phyloP scores from a whole-genome alignment of 2,888 invertebrate species.

The Dryococelus australis region DNA sequence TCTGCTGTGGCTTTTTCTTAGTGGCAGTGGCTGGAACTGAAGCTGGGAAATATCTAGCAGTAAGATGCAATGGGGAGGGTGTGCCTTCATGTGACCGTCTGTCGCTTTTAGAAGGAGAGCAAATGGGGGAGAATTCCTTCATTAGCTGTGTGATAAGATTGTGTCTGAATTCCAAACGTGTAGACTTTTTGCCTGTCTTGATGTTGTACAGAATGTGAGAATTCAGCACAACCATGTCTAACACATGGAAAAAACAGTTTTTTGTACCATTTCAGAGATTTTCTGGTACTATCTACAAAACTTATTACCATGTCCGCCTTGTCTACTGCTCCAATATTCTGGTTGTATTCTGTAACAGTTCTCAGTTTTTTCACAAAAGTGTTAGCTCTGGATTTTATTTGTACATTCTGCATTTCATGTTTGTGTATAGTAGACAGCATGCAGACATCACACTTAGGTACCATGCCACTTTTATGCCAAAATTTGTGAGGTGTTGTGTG shows the following conservation, averaged over 20 bases:
- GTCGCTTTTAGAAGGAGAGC: no score
- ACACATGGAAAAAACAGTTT: slow-evolving; percentile 18
- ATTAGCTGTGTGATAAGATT: not conserved
- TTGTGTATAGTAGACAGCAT: not conserved
- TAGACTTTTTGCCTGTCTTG: not conserved
- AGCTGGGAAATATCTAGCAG: no score
- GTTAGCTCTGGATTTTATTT: not conserved
- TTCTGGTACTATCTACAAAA: slow-evolving; percentile 12
- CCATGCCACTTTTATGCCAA: no score
- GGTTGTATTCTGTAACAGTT: not conserved
- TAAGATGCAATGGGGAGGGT: not conserved
- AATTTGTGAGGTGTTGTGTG: not conserved
- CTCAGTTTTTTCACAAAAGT: not conserved
- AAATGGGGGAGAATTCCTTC: no score
- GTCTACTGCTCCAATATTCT: not conserved
- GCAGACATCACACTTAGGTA: no score
- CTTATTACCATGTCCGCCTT: not conserved
- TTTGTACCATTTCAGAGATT: slow-evolving; percentile 7
- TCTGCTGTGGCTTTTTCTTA: not conserved
- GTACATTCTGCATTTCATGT: not conserved
- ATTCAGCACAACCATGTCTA: slow-evolving; percentile 2
- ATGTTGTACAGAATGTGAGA: not conserved
- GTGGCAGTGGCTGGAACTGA: no score
- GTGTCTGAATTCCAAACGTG: not conserved
- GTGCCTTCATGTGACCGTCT: not conserved